These are phyloP conservation scores for Misgurnus mizolepis DNA, from an alignment of 2,113 vertebrate genomes.

Conservation along the genomic window DNA sequence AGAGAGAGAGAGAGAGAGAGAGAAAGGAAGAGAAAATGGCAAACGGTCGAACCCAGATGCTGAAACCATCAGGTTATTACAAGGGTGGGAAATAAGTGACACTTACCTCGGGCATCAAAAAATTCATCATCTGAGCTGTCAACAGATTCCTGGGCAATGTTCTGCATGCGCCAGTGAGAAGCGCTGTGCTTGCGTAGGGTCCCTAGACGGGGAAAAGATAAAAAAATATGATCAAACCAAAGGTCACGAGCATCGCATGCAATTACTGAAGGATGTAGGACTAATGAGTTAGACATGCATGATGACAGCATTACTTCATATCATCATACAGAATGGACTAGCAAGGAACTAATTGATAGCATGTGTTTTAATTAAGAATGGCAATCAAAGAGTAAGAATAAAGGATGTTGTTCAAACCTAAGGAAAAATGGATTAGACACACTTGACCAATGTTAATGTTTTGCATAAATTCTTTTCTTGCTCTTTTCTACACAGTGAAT, in stretches of 20 bases:
- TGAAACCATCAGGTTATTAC: not conserved
- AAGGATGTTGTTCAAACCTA: not conserved
- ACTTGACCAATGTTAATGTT: not conserved
- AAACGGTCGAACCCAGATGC: constrained; percentile 5
- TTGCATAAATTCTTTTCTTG: no score
- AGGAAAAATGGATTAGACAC: no score
- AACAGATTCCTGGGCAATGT: constrained; percentile 86
- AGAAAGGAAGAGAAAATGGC: not conserved
- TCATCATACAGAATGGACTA: not conserved
- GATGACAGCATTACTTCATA: constrained; percentile 3
- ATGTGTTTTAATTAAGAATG: constrained; percentile 11
- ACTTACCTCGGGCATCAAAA: constrained; percentile 96
- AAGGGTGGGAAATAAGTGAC: constrained; percentile 30
- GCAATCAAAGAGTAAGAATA: not conserved
- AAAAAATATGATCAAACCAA: constrained; percentile 31
- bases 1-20: not conserved
- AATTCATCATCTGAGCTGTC: constrained; percentile 98
- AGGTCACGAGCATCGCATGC: not conserved
- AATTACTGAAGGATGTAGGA: constrained; percentile 39
- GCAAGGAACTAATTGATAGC: not conserved
- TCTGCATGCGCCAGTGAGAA: constrained; percentile 84
- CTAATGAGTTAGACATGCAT: constrained; percentile 35
- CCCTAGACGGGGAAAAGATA: constrained; percentile 66
- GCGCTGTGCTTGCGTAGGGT: constrained; percentile 75
- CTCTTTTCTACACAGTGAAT: no score